Conservation (phyloP, 92 coral and sea anemone species). For the Porites lobata region DNA sequence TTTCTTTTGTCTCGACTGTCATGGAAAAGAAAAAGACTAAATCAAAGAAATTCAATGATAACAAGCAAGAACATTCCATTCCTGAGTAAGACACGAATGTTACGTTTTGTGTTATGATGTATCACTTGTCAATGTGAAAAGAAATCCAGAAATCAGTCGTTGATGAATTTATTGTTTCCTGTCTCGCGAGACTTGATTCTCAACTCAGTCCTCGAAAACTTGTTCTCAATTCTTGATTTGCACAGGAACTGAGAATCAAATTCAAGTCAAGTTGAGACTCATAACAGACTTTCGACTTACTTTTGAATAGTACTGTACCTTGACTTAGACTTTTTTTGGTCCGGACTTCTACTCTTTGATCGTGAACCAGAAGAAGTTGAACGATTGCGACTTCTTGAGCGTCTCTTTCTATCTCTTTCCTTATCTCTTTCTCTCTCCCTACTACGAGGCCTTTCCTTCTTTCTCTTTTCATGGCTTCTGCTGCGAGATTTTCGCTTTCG, state of each 20-base stretch:
- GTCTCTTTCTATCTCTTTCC: constrained; percentile 81
- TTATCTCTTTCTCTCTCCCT: constrained; percentile 61
- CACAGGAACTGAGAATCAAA: too few species aligned
- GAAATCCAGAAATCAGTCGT: too few species aligned
- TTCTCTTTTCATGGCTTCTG: constrained; percentile 77
- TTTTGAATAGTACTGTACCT: constrained; percentile 56
- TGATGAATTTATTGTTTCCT: too few species aligned
- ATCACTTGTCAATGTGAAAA: too few species aligned
- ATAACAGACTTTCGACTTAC: too few species aligned
- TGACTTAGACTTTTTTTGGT: constrained; percentile 81
- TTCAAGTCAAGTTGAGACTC: too few species aligned
- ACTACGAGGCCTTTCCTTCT: constrained; percentile 59
- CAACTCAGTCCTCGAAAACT: too few species aligned
- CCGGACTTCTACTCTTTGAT: constrained; percentile 86
- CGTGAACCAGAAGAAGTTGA: constrained; percentile 77
- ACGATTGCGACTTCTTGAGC: constrained; percentile 76
- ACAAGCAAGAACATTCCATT: not conserved
- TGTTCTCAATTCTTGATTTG: too few species aligned
- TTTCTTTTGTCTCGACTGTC: constrained; percentile 74
- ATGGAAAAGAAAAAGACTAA: not conserved
- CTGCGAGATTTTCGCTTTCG: constrained; percentile 82
- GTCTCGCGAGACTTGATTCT: too few species aligned
- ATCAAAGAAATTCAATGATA: not conserved
- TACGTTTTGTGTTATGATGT: too few species aligned
- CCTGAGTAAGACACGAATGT: too few species aligned